Evolutionary conservation across 2,888 invertebrate genomes (phyloP).

Genomic region (Tinea semifulvella): DNA sequence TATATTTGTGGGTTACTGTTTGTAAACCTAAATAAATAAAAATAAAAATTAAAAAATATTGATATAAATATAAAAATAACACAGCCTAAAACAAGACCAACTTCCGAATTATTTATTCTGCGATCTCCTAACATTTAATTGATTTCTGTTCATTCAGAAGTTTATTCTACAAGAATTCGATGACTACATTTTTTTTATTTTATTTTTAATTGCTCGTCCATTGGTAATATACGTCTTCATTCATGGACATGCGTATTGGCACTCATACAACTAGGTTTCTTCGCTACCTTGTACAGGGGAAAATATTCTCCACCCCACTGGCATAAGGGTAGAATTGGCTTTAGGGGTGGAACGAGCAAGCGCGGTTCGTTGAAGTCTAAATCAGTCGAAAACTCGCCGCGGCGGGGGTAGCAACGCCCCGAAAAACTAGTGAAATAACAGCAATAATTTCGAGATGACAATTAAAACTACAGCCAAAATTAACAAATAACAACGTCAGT

Average conservation of each 20-base stretch:
- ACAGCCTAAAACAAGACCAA: too few species aligned
- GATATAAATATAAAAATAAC: too few species aligned
- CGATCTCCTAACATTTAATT: too few species aligned
- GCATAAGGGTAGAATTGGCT: conserved; percentile 28
- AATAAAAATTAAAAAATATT: too few species aligned
- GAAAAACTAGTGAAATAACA: conserved; percentile 45
- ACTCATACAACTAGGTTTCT: conserved; percentile 57
- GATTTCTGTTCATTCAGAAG: too few species aligned
- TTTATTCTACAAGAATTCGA: too few species aligned
- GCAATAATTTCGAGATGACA: conserved; percentile 53
- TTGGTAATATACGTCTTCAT: too few species aligned
- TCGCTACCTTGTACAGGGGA: conserved; percentile 28
- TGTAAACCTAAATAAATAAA: too few species aligned
- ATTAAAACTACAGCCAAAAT: conserved; percentile 18
- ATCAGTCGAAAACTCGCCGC: conserved; percentile 60
- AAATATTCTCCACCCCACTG: conserved; percentile 27
- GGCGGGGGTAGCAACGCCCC: conserved; percentile 49
- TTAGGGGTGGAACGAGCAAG: conserved; percentile 41
- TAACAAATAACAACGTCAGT: conserved; percentile 11
- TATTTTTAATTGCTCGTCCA: too few species aligned
- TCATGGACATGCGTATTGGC: conserved; percentile 66
- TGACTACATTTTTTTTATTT: too few species aligned
- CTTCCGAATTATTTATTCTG: too few species aligned
- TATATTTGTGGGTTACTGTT: too few species aligned
- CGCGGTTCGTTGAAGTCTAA: conserved; percentile 63